Evolutionary conservation across 2,113 vertebrate species (phyloP).

Genomic region (Gadus chalcogrammus): DNA sequence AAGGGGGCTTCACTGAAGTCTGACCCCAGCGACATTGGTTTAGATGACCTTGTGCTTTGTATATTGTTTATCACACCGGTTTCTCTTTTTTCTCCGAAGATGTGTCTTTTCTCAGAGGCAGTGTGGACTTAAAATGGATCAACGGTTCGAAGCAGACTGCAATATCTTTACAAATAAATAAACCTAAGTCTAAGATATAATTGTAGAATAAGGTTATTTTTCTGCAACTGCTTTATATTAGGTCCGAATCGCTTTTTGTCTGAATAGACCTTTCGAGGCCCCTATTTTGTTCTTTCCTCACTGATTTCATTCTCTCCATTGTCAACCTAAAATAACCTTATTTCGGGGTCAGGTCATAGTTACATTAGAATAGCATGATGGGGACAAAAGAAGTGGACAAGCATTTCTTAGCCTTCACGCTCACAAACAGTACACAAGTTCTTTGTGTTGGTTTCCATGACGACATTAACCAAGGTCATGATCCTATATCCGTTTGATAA

Average conservation of each 20-base stretch:
- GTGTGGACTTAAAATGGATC: no score
- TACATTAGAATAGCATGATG: slow-evolving; percentile 5
- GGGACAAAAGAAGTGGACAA: slow-evolving; percentile 8
- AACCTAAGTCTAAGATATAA: neutral
- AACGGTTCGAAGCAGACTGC: no score
- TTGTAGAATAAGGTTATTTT: neutral
- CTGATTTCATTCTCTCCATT: neutral
- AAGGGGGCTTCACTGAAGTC: neutral
- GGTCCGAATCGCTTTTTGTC: no score
- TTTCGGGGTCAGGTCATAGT: neutral
- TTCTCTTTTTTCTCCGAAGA: neutral
- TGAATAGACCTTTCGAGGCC: no score
- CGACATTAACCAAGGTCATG: slow-evolving; percentile 64
- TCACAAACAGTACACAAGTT: slow-evolving; percentile 34
- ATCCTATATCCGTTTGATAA: slow-evolving; percentile 60
- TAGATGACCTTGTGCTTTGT: no score
- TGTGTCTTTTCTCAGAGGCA: neutral
- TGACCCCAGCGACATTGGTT: no score
- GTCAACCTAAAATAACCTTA: no score
- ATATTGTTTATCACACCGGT: no score
- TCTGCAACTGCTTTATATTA: neutral
- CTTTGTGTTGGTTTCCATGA: slow-evolving; percentile 52
- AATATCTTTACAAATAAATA: neutral
- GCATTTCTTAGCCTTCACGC: neutral
- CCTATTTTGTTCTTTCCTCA: neutral